These are phyloP conservation scores for Castor canadensis DNA, from an alignment of 2,113 vertebrate species.

Conservation along the genomic window DNA sequence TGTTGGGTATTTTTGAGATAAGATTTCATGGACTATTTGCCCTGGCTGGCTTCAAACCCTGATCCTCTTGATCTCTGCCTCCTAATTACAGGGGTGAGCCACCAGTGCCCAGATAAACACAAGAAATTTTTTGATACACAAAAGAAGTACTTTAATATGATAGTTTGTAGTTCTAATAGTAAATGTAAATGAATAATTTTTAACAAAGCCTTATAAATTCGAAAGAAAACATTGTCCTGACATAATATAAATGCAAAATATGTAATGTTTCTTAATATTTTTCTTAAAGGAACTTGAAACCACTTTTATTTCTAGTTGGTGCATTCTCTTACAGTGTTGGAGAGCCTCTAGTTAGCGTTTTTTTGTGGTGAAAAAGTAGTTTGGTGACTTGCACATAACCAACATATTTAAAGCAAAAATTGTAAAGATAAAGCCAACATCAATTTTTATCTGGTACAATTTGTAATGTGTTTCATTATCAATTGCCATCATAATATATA, in stretches of 20 bases:
- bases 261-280: not conserved
- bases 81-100: too few relatives aligned
- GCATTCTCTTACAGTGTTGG: not conserved
- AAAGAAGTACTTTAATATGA: conserved; percentile 50
- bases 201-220: not conserved
- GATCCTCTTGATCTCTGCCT: too few relatives aligned
- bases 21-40: too few relatives aligned
- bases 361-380: not conserved
- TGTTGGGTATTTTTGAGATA: too few relatives aligned
- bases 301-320: not conserved
- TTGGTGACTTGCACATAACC: not conserved
- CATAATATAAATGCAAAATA: not conserved
- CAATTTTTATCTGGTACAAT: not conserved
- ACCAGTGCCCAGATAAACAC: too few relatives aligned
- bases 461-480: not conserved
- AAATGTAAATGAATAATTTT: not conserved
- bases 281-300: not conserved
- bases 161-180: conserved; percentile 77
- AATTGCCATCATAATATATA: not conserved
- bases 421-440: not conserved
- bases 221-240: not conserved
- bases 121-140: not conserved
- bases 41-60: too few relatives aligned
- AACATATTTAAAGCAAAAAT: not conserved
- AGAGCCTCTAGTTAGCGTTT: conserved; percentile 1